These are phyloP conservation scores for Myotis vivesi DNA, from an alignment of 2,797 vertebrate species.

Conservation along the genomic window DNA sequence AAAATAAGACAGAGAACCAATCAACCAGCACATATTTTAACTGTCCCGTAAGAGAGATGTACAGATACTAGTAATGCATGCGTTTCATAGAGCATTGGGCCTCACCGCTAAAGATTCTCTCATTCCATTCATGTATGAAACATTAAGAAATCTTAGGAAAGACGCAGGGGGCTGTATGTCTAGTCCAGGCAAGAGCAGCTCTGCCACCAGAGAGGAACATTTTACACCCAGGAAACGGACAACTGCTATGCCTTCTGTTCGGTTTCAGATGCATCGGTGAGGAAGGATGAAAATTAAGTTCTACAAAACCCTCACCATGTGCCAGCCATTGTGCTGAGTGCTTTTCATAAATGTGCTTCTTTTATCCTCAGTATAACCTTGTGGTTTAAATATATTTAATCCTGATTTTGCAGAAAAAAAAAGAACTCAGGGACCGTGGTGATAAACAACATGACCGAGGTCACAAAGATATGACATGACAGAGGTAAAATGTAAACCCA, in stretches of 20 bases:
- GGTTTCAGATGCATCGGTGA: neutral
- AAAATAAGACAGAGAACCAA: conserved; percentile 5
- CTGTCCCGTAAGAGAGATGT: neutral
- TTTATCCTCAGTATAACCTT: neutral
- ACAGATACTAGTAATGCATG: no score
- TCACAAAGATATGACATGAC: neutral
- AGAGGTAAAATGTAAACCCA: neutral
- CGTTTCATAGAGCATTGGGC: no score
- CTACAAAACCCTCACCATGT: neutral
- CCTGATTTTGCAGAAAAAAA: conserved; percentile 8
- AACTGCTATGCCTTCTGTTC: neutral
- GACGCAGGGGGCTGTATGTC: neutral
- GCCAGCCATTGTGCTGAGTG: neutral
- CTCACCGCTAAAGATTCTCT: no score
- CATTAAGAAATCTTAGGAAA: neutral
- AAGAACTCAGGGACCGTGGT: neutral
- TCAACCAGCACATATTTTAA: neutral
- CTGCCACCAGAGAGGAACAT: neutral
- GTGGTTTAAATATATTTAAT: neutral
- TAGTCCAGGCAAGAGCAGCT: neutral
- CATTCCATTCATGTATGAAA: neutral
- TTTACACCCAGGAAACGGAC: neutral
- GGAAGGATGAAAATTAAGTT: neutral
- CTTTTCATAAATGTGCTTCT: neutral
- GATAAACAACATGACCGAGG: neutral